These are phyloP conservation scores for Rhabdornis inornatus DNA, from an alignment of 2,113 vertebrate species.

Conservation along the genomic window DNA sequence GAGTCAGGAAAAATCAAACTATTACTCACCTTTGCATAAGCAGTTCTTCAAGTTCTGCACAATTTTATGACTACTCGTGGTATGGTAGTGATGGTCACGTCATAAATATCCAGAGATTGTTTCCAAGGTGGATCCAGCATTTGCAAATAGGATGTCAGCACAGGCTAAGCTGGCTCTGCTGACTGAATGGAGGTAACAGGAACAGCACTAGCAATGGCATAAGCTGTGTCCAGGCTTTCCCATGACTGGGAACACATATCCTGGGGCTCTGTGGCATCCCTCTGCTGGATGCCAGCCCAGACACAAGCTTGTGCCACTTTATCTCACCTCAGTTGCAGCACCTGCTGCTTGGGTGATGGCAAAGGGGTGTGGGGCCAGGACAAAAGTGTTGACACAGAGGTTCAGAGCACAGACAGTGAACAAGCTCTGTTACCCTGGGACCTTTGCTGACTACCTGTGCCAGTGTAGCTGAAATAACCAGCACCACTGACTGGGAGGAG, in stretches of 20 bases:
- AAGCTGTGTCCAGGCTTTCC: not conserved
- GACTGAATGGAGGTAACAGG: not conserved
- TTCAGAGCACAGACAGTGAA: not conserved
- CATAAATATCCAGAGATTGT: not conserved
- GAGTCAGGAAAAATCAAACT: not conserved
- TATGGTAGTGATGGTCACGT: not conserved
- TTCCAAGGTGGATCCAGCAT: not conserved
- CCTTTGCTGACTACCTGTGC: not conserved
- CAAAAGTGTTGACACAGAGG: not conserved
- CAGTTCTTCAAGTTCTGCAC: not conserved
- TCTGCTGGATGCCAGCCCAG: not conserved
- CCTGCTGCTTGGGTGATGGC: fast-evolving
- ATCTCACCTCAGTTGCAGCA: not conserved
- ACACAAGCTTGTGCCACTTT: not conserved
- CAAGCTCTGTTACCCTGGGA: not conserved
- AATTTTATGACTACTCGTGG: not conserved
- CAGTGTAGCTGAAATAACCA: not conserved
- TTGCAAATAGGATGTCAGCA: not conserved
- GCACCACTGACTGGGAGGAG: not conserved
- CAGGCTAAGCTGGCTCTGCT: not conserved
- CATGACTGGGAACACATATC: not conserved
- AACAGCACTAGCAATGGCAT: not conserved
- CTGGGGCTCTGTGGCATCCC: not conserved
- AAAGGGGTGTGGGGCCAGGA: not conserved
- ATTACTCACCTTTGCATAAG: not conserved